Conservation (phyloP, 1,140 invertebrate species). For the Ceratosolen solmsi region DNA sequence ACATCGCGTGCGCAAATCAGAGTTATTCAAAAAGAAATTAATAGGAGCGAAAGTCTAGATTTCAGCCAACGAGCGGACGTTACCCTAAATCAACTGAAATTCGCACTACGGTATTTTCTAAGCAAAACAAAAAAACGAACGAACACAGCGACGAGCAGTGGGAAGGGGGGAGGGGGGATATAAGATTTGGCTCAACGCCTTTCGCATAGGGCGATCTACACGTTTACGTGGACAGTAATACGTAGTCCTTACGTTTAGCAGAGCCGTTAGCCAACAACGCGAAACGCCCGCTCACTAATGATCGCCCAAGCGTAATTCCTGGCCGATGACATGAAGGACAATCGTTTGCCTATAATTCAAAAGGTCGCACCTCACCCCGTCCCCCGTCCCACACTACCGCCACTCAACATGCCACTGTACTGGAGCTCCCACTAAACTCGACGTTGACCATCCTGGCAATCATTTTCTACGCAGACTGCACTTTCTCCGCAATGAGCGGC, state of each 20-base stretch:
- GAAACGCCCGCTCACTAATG: slow-evolving; percentile 15
- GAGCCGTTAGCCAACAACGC: slow-evolving; percentile 27
- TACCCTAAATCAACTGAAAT: not conserved
- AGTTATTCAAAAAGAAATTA: not conserved
- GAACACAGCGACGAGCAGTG: slow-evolving; percentile 4
- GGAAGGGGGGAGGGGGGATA: slow-evolving; percentile 3
- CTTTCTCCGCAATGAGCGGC: slow-evolving; percentile 4
- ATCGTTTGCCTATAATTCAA: slow-evolving; percentile 51
- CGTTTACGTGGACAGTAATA: not conserved
- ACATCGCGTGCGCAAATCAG: not conserved
- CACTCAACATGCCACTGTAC: not conserved
- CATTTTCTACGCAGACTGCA: not conserved
- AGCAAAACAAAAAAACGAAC: not conserved
- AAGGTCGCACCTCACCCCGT: not conserved
- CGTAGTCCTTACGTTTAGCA: slow-evolving; percentile 45
- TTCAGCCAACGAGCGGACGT: not conserved
- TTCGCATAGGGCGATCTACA: not conserved
- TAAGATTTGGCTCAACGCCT: slow-evolving; percentile 11
- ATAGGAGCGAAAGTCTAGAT: not conserved
- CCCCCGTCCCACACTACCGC: not conserved
- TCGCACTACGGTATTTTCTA: not conserved
- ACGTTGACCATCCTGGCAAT: not conserved
- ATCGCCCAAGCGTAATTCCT: slow-evolving; percentile 54
- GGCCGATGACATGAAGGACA: slow-evolving; percentile 54
- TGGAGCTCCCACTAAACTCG: not conserved